Conservation (phyloP, 1,140 invertebrate genomes). For the Microplitis mediator region DNA sequence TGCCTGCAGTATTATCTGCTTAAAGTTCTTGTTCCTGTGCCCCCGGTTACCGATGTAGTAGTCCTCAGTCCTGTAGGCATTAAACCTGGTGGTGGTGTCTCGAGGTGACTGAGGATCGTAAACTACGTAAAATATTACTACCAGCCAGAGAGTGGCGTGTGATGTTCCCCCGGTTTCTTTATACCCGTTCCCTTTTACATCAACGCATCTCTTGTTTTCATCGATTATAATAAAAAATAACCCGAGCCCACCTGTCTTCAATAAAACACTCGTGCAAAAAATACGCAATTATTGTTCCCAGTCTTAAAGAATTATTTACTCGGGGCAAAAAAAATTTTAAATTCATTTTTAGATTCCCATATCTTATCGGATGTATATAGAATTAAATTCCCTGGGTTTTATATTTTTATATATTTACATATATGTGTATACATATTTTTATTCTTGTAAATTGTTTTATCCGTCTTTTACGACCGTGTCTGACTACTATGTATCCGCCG, state of each 20-base stretch:
- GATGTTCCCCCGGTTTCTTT: slow-evolving; percentile 20
- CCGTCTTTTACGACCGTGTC: slow-evolving; percentile 61
- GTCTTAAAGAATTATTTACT: too few species aligned
- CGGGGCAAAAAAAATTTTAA: background rate
- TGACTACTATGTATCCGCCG: slow-evolving; percentile 51
- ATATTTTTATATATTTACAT: slow-evolving; percentile 40
- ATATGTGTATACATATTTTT: too few species aligned
- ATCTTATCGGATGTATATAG: too few species aligned
- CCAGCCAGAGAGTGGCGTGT: slow-evolving; percentile 21
- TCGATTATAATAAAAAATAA: slow-evolving; percentile 1
- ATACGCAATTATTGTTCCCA: too few species aligned
- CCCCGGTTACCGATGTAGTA: background rate
- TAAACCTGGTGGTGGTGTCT: background rate
- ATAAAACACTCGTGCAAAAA: too few species aligned
- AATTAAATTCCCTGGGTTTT: slow-evolving; percentile 24
- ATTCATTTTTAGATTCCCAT: too few species aligned
- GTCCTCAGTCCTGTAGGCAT: background rate
- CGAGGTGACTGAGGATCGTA: slow-evolving; percentile 46
- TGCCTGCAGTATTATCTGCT: background rate
- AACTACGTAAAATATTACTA: slow-evolving; percentile 48
- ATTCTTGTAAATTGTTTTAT: slow-evolving; percentile 64
- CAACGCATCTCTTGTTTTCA: background rate
- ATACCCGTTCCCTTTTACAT: background rate
- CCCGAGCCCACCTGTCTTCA: too few species aligned
- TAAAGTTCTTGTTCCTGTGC: slow-evolving; percentile 4